A percentile compares a stretch with the other conserved stretches of the same genome.
These are phyloP conservation scores for Aethes cnicana DNA, from an alignment of 2,888 invertebrate genomes.

Conservation along the genomic window DNA sequence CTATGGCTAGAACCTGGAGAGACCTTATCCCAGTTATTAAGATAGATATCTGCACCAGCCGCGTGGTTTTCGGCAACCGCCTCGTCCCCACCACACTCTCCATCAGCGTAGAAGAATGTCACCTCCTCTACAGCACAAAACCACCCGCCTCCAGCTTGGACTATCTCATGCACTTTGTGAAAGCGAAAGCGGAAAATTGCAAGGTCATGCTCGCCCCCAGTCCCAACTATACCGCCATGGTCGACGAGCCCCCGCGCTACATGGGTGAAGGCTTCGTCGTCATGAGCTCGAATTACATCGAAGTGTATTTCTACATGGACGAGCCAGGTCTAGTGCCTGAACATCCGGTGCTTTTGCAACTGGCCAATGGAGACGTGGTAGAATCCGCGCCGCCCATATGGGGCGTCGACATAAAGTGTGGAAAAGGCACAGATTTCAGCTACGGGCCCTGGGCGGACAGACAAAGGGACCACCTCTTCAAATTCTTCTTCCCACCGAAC, in stretches of 20 bases:
- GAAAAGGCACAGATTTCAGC: constrained; percentile 97
- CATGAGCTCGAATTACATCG: constrained; percentile 96
- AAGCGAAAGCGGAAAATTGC: constrained; percentile 96
- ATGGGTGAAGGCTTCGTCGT: constrained; percentile 99
- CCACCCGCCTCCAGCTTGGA: constrained; percentile 96
- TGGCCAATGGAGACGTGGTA: constrained; percentile 96
- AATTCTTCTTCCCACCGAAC: constrained; percentile 97
- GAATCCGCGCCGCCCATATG: constrained; percentile 96
- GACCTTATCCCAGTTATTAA: constrained; percentile 98
- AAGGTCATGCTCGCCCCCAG: constrained; percentile 98
- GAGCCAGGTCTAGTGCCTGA: constrained; percentile 96
- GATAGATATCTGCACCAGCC: constrained; percentile 94
- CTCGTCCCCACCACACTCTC: constrained; percentile 96
- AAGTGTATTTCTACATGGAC: constrained; percentile 98
- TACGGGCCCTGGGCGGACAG: constrained; percentile 99
- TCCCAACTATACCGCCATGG: constrained; percentile 95
- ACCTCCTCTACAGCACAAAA: constrained; percentile 96
- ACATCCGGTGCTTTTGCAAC: constrained; percentile 92
- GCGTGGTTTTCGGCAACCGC: constrained; percentile 97
- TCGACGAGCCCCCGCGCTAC: constrained; percentile 95
- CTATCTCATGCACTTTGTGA: constrained; percentile 97
- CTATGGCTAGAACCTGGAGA: constrained; percentile 94
- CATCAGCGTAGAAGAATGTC: constrained; percentile 95
- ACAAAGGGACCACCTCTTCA: constrained; percentile 96
- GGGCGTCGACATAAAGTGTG: constrained; percentile 97